Conservation (phyloP, 2,113 vertebrate genomes). For the Pomatostomus ruficeps region DNA sequence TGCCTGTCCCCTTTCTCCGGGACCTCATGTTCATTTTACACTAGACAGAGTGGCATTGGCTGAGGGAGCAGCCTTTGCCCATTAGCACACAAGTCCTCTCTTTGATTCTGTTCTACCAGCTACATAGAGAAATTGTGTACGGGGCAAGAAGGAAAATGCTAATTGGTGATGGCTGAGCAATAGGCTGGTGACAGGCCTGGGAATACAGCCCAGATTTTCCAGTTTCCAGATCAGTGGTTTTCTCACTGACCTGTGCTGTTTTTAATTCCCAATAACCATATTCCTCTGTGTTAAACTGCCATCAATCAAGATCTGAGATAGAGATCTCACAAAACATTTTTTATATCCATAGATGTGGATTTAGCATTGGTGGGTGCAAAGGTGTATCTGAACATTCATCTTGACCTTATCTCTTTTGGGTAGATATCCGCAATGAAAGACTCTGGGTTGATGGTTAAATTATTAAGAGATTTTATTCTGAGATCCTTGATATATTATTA, state of each 20-base stretch:
- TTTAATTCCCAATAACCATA: not conserved
- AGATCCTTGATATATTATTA: conserved; percentile 4
- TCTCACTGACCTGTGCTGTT: not conserved
- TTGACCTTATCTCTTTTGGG: not conserved
- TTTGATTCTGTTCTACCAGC: not conserved
- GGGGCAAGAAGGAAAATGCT: not conserved
- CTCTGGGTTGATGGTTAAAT: not conserved
- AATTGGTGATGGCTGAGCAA: not conserved
- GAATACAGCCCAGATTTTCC: not conserved
- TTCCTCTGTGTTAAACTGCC: not conserved
- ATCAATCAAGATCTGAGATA: not conserved
- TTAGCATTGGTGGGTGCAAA: not conserved
- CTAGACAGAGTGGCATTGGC: not conserved
- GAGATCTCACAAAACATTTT: not conserved
- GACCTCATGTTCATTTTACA: accelerated
- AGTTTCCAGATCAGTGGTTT: not conserved
- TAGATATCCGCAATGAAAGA: not conserved
- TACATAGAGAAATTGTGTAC: not conserved
- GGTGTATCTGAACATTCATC: not conserved
- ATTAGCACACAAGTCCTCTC: not conserved
- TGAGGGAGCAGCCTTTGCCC: not conserved
- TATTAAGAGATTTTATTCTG: conserved; percentile 7
- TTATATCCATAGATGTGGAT: not conserved
- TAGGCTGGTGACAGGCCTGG: not conserved
- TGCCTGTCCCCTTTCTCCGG: not conserved